Conservation (phyloP, 2,888 invertebrate species). For the Agrilus mali region DNA sequence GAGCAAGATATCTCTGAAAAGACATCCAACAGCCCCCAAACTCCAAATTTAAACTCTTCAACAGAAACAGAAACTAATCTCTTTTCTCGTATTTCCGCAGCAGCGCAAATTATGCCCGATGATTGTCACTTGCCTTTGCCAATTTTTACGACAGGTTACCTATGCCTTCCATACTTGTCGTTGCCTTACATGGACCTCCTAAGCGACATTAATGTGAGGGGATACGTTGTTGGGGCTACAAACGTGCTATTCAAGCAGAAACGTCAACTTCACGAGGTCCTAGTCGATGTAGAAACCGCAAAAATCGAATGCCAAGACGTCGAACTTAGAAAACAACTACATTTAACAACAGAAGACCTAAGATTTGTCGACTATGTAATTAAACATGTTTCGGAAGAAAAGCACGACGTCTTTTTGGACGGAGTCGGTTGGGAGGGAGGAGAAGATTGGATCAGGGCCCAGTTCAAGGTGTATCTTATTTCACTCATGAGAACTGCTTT, state of each 20-base stretch:
- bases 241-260: slow-evolving; percentile 97
- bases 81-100: slow-evolving; percentile 1
- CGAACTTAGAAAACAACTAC: slow-evolving; percentile 68
- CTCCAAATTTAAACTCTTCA: slow-evolving; percentile 10
- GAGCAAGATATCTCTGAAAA: not conserved
- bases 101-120: slow-evolving; percentile 50
- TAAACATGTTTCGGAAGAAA: slow-evolving; percentile 50
- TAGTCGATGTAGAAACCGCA: slow-evolving; percentile 79
- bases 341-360: slow-evolving; percentile 86
- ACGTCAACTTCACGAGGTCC: slow-evolving; percentile 79
- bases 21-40: slow-evolving; percentile 8
- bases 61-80: slow-evolving; percentile 4
- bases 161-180: slow-evolving; percentile 92
- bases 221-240: slow-evolving; percentile 90
- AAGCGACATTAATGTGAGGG: slow-evolving; percentile 73
- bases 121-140: slow-evolving; percentile 81
- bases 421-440: slow-evolving; percentile 83
- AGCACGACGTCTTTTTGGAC: slow-evolving; percentile 58
- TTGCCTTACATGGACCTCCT: slow-evolving; percentile 89
- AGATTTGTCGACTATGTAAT: slow-evolving; percentile 85
- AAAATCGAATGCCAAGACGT: slow-evolving; percentile 72
- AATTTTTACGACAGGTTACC: slow-evolving; percentile 79
- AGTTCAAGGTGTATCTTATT: slow-evolving; percentile 78
- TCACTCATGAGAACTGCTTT: slow-evolving; percentile 70
- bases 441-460: slow-evolving; percentile 92